phyloP scores from a whole-genome alignment of 2,113 vertebrate species.

The Corapipo altera region DNA sequence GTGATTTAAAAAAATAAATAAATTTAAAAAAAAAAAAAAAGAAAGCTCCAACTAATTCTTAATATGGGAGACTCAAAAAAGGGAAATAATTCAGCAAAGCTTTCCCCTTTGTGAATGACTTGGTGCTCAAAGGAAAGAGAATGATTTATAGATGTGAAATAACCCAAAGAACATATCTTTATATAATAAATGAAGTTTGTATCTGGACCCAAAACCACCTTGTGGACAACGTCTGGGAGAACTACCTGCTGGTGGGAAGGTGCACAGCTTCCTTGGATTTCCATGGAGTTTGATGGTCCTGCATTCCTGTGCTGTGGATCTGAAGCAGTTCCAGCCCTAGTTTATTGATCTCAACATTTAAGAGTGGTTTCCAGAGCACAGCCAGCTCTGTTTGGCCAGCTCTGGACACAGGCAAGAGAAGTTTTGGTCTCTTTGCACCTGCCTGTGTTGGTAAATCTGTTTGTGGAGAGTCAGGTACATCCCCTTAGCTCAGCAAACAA shows the following conservation, averaged over 20 bases:
- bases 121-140: neutral
- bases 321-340: neutral
- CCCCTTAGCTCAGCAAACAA: neutral
- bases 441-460: neutral
- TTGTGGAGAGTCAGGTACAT: neutral
- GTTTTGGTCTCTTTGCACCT: neutral
- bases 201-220: neutral
- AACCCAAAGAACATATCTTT: neutral
- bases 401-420: neutral
- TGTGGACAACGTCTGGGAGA: neutral
- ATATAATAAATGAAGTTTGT: neutral
- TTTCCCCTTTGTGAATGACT: neutral
- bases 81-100: neutral
- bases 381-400: neutral
- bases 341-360: rapidly evolving
- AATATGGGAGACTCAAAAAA: neutral
- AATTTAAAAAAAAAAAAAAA: neutral
- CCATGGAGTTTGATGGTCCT: neutral
- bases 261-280: neutral
- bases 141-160: neutral
- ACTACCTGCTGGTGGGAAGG: neutral
- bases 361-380: neutral
- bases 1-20: neutral
- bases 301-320: neutral
- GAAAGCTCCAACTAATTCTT: neutral